phyloP scores from a whole-genome alignment of 2,888 invertebrate genomes.

The Fabriciana adippe region DNA sequence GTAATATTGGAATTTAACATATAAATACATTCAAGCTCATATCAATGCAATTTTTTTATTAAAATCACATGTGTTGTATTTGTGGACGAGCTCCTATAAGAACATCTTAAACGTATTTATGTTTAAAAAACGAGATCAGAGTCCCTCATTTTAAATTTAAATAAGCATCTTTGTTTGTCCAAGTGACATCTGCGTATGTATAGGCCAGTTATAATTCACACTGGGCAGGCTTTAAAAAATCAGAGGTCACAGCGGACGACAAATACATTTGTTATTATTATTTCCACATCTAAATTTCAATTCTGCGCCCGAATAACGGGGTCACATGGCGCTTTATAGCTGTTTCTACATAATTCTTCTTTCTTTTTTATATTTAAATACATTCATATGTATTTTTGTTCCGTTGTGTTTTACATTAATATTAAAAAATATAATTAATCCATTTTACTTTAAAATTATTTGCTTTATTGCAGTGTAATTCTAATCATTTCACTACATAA shows the following conservation, averaged over 20 bases:
- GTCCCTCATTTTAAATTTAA: slow-evolving; percentile 72
- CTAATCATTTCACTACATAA: neutral
- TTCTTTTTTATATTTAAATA: slow-evolving; percentile 37
- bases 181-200: slow-evolving; percentile 72
- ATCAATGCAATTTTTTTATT: neutral
- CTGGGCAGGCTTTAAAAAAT: slow-evolving; percentile 54
- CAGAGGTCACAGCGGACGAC: slow-evolving; percentile 72
- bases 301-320: slow-evolving; percentile 72
- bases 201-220: slow-evolving; percentile 62
- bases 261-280: slow-evolving; percentile 73
- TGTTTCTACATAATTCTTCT: slow-evolving; percentile 64
- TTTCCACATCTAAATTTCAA: slow-evolving; percentile 76
- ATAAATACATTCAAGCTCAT: neutral
- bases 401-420: too few species aligned
- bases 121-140: slow-evolving; percentile 67
- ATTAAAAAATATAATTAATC: too few species aligned
- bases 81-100: slow-evolving; percentile 25
- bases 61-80: slow-evolving; percentile 19
- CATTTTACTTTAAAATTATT: too few species aligned
- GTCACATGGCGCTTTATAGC: slow-evolving; percentile 70
- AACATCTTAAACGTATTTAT: slow-evolving; percentile 56
- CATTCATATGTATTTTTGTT: too few species aligned
- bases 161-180: slow-evolving; percentile 72
- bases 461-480: too few species aligned
- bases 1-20: too few species aligned